Percentiles rank a stretch among this genome's conserved stretches.
These are phyloP conservation scores for Euura lappo DNA, from an alignment of 1,140 invertebrate species.

Conservation along the genomic window DNA sequence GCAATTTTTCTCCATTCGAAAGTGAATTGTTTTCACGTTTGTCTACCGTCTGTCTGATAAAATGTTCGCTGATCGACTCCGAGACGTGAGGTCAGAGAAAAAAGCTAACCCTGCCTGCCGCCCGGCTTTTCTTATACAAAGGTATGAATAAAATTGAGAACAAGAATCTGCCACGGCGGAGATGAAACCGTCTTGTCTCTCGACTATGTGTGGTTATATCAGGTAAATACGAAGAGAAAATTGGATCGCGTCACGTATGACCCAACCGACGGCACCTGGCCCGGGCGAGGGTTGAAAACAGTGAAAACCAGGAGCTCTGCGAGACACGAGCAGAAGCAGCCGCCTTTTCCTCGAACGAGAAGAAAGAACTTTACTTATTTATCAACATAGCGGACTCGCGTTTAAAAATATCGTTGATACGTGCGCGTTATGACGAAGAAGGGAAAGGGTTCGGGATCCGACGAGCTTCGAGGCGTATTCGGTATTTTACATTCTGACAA, in stretches of 20 bases:
- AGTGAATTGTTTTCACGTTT: too few relatives aligned
- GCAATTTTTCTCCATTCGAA: too few relatives aligned
- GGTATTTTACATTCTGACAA: neutral
- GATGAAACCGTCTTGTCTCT: neutral
- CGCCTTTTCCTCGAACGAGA: too few relatives aligned
- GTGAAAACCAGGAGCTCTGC: neutral
- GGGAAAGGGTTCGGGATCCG: too few relatives aligned
- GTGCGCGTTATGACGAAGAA: neutral
- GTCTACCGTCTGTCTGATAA: too few relatives aligned
- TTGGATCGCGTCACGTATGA: slow-evolving; percentile 6
- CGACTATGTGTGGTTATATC: neutral
- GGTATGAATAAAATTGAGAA: too few relatives aligned
- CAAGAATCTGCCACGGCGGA: too few relatives aligned
- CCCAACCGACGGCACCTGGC: neutral
- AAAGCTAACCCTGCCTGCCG: too few relatives aligned
- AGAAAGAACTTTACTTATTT: neutral
- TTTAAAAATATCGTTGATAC: neutral
- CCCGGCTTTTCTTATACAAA: too few relatives aligned
- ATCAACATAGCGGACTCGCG: neutral
- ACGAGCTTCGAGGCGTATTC: neutral
- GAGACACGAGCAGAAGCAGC: neutral
- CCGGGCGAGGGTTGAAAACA: neutral
- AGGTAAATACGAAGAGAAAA: neutral
- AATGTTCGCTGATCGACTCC: too few relatives aligned
- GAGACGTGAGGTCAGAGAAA: too few relatives aligned